Evolutionary conservation across 2,888 invertebrate species (phyloP).

Genomic region (Eupithecia exiguata): DNA sequence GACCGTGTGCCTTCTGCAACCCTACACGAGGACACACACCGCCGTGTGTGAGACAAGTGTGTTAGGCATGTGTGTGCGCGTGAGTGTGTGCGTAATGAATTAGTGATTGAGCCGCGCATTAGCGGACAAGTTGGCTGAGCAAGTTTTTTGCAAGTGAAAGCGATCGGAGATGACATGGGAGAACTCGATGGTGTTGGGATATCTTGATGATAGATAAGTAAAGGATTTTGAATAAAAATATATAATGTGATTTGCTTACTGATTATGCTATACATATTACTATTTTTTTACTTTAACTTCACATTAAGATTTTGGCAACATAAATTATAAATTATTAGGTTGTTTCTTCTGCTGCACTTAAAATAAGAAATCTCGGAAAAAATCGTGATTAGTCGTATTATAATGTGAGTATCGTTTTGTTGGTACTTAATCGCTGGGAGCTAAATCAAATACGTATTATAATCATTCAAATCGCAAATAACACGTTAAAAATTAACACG

Average conservation of each 20-base stretch:
- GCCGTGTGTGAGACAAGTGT: background rate
- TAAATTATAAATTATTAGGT: background rate
- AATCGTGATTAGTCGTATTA: background rate
- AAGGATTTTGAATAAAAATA: background rate
- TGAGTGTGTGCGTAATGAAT: conserved; percentile 40
- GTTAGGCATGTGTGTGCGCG: conserved; percentile 17
- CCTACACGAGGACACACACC: background rate
- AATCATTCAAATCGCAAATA: background rate
- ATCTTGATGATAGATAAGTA: background rate
- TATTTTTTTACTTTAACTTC: background rate
- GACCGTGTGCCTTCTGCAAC: background rate
- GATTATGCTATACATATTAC: background rate
- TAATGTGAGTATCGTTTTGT: background rate
- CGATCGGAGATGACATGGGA: conserved; percentile 26
- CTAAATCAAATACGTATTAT: background rate
- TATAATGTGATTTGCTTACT: background rate
- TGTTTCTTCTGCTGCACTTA: background rate
- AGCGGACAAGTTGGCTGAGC: conserved; percentile 32
- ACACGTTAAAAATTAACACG: background rate
- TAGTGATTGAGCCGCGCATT: conserved; percentile 45
- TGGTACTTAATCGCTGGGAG: background rate
- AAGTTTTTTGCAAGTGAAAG: conserved; percentile 42
- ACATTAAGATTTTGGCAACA: background rate
- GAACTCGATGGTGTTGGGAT: background rate
- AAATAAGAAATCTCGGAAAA: background rate